Evolutionary conservation across 2,113 vertebrate genomes (phyloP), one percentile per base, ranked within the genome.

Genomic region (Plestiodon gilberti): DNA sequence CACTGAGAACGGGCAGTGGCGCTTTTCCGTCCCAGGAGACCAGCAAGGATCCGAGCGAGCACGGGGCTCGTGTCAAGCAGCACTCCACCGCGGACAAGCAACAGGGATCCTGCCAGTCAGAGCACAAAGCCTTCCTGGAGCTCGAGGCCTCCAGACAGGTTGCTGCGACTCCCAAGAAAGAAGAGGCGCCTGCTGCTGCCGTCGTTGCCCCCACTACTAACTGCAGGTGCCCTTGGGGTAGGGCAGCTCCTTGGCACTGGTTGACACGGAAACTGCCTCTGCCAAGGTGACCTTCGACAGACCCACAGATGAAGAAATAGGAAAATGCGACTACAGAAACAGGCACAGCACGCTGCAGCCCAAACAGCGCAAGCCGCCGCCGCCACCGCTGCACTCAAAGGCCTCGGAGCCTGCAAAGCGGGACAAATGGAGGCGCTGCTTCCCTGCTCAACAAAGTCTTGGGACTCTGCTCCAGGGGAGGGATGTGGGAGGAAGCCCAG

Each of bases 231-330:
- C 13, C 13, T 22, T 11, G 40, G 7, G 14, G 74, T 28, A 30
- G 38, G 15, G 1, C 25, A 13, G 25, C 11, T 17, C 43, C 2
- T 2, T 20, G 0, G 13, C 6, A 13, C 10, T 11, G 5, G 23
- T 13, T 48, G 25, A 28, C 18, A 10, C 15, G 2, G 1, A 38
- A 40, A 22, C 67, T 7, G 35, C 70, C 6, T 38, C 33, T 28
- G 9, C 33, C 6, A 23, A 15, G 40, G 67, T 17, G 67, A 28
- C 23, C 8, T 52, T 75, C 7, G 43, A 38, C 55, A 57, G 11
- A 14, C 17, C 13, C 13, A 14, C 55, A 57, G 55, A 57, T 17
- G 2, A 14, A 57, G 17, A 57, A 57, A 57, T 13, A 1, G 28
- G 18, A 33, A 71, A 40, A 71, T 14, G 8, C 17, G 1, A 22